Conservation (phyloP, 2,113 vertebrate species). For the Mastomys natalensis region DNA sequence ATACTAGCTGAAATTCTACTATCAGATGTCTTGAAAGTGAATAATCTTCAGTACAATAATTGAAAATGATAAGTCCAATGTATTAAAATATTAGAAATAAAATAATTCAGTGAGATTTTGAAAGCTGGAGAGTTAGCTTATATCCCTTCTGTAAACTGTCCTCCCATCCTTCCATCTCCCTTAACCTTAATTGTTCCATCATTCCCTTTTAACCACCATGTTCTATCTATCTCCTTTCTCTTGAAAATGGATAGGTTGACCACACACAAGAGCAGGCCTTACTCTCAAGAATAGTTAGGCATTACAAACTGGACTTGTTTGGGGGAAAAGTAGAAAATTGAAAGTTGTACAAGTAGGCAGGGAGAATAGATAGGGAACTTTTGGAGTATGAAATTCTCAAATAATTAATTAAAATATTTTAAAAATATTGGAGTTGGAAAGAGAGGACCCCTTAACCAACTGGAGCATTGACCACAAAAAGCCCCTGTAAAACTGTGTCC, state of each 20-base stretch:
- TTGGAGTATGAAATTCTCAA: neutral
- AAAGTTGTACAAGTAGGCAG: neutral
- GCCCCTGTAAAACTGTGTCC: neutral
- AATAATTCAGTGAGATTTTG: neutral
- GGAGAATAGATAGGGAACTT: neutral
- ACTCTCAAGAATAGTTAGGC: neutral
- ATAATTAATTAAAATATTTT: neutral
- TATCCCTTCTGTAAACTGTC: neutral
- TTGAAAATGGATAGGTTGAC: neutral
- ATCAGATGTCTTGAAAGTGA: neutral
- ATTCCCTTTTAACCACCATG: neutral
- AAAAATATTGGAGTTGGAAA: neutral
- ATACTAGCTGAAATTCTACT: neutral
- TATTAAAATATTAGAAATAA: neutral
- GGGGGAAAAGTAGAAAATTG: neutral
- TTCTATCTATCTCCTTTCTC: neutral
- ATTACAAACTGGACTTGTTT: neutral
- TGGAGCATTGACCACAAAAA: neutral
- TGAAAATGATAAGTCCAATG: neutral
- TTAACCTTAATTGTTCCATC: neutral
- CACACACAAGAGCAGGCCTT: neutral
- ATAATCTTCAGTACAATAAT: neutral
- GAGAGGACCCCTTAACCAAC: neutral
- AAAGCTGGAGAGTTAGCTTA: neutral
- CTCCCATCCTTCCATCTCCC: neutral